Percentiles rank a stretch among this genome's conserved stretches.
Evolutionary conservation across 2,113 vertebrate species (phyloP).

Genomic region (human): DNA sequence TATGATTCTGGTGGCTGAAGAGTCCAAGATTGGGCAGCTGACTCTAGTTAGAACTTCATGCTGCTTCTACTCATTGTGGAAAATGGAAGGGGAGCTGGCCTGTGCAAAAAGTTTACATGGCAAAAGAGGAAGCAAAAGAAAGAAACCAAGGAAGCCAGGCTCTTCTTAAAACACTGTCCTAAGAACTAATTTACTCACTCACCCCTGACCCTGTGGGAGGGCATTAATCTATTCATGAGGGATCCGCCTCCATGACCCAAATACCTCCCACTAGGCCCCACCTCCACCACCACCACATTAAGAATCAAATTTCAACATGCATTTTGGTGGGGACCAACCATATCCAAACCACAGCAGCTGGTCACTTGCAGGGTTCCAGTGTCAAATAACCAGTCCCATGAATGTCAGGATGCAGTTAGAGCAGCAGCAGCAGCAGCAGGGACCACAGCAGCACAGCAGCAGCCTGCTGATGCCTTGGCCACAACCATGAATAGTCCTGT

Average conservation of each 20-base stretch:
- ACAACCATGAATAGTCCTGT: not conserved
- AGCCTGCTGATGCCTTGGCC: not conserved
- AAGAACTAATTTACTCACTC: not conserved
- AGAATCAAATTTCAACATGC: not conserved
- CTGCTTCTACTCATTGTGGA: not conserved
- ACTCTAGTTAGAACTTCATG: not conserved
- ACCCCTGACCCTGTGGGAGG: not conserved
- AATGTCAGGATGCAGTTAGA: no score
- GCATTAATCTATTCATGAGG: not conserved
- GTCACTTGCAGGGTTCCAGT: not conserved
- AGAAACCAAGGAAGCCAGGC: not conserved
- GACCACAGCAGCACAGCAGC: no score
- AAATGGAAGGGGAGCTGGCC: not conserved
- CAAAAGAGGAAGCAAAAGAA: not conserved
- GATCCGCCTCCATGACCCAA: not conserved
- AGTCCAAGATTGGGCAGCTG: not conserved
- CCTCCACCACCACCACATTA: not conserved
- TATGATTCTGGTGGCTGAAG: not conserved
- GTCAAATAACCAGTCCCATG: not conserved
- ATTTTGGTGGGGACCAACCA: not conserved
- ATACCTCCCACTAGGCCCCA: not conserved
- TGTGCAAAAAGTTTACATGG: not conserved
- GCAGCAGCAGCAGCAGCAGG: not conserved
- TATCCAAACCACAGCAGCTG: not conserved
- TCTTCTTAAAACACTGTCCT: not conserved